phyloP scores from a whole-genome alignment of 2,888 invertebrate species.

The Thereva nobilitata region DNA sequence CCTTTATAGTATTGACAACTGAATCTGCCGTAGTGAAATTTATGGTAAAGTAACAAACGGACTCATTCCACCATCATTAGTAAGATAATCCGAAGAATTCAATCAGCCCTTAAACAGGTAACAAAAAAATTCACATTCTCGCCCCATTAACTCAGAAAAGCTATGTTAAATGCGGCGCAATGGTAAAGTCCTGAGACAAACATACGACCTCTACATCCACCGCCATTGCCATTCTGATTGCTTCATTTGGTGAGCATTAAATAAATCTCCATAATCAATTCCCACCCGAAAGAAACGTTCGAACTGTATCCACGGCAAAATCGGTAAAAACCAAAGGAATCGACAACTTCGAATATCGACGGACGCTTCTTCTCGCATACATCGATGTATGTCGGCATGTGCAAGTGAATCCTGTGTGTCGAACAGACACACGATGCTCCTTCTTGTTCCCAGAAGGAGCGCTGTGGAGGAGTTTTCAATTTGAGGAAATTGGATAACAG shows the following conservation, averaged over 20 bases:
- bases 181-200: slow-evolving; percentile 10
- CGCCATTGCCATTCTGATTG: slow-evolving; percentile 37
- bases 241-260: slow-evolving; percentile 33
- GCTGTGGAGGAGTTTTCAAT: slow-evolving; percentile 9
- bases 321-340: background rate
- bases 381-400: too few relatives aligned
- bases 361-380: background rate
- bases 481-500: slow-evolving; percentile 25
- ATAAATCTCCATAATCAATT: slow-evolving; percentile 37
- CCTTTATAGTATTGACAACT: too few relatives aligned
- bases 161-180: background rate
- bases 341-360: background rate
- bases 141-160: slow-evolving; percentile 32
- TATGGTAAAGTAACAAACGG: too few relatives aligned
- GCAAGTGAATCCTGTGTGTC: too few relatives aligned
- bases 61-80: too few relatives aligned
- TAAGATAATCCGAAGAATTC: too few relatives aligned
- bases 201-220: slow-evolving; percentile 32
- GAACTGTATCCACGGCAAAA: too few relatives aligned
- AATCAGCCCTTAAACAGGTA: background rate
- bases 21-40: too few relatives aligned
- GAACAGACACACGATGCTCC: too few relatives aligned
- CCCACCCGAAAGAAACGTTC: slow-evolving; percentile 20
- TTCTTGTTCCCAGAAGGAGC: too few relatives aligned
- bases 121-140: slow-evolving; percentile 27